These are phyloP conservation scores for Lithobius niger DNA, from an alignment of 1,140 invertebrate genomes.

Conservation along the genomic window DNA sequence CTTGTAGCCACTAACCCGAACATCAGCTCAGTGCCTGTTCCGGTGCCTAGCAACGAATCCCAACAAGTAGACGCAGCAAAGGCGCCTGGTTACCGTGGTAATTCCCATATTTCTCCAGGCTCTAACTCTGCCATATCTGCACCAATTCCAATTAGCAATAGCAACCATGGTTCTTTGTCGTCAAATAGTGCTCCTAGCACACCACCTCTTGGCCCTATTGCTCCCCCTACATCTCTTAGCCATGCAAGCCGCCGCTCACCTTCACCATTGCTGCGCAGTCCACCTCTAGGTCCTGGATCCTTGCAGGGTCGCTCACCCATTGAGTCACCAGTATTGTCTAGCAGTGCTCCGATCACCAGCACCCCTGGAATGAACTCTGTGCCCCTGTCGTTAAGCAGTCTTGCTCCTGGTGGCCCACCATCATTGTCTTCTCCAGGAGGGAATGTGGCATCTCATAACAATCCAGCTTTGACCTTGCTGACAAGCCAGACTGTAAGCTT, in stretches of 20 bases:
- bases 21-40: constrained; percentile 32
- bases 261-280: not conserved
- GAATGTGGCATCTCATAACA: not conserved
- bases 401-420: not conserved
- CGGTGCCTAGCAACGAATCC: constrained; percentile 33
- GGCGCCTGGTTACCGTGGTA: constrained; percentile 60
- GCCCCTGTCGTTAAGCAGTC: not conserved
- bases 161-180: constrained; percentile 5
- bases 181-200: constrained; percentile 20
- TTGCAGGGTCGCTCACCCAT: constrained; percentile 1
- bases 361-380: not conserved
- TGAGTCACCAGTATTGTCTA: constrained; percentile 3
- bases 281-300: not conserved
- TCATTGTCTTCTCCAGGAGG: not conserved
- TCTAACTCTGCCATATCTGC: constrained; percentile 20
- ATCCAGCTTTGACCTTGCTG: not conserved
- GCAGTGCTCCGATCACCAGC: not conserved
- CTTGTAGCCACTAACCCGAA: constrained; percentile 17
- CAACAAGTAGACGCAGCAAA: constrained; percentile 55
- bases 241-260: constrained; percentile 7
- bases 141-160: constrained; percentile 7
- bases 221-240: constrained; percentile 6
- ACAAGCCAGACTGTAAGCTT: not conserved
- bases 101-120: constrained; percentile 50
- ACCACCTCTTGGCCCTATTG: constrained; percentile 17